Percentiles rank a stretch among this genome's conserved stretches.
Conservation (phyloP, 2,113 vertebrate species). For the Catharus minimus region DNA sequence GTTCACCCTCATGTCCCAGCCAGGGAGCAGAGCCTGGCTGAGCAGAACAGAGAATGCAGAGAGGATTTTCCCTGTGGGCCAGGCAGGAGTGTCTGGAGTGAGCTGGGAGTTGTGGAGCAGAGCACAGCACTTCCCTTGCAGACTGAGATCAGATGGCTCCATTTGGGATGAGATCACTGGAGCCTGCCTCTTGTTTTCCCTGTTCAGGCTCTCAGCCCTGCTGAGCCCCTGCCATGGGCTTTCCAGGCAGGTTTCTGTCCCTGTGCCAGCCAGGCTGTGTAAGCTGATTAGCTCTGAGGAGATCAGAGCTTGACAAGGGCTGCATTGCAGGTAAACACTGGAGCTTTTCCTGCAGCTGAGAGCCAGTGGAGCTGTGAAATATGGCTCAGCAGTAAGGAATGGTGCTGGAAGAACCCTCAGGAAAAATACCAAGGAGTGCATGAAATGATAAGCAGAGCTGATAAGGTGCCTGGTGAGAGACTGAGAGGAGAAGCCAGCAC, state of each 20-base stretch:
- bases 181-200: not conserved
- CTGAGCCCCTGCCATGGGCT: not conserved
- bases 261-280: not conserved
- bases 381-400: not conserved
- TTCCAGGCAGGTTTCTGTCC: not conserved
- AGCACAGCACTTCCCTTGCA: not conserved
- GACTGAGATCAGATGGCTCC: not conserved
- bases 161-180: not conserved
- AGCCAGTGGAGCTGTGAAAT: not conserved
- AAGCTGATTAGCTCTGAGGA: not conserved
- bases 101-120: not conserved
- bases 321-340: not conserved
- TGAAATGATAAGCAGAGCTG: not conserved
- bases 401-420: slow-evolving; percentile 4
- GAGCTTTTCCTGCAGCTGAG: not conserved
- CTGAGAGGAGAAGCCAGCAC: not conserved
- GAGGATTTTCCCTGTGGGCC: not conserved
- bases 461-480: not conserved
- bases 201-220: not conserved
- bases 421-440: slow-evolving; percentile 12
- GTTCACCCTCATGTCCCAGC: accelerated
- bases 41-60: not conserved
- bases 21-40: not conserved
- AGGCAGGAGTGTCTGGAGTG: not conserved
- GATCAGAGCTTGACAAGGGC: not conserved